Evolutionary conservation across 2,113 vertebrate species (phyloP).

Genomic region (Megaleporinus macrocephalus): DNA sequence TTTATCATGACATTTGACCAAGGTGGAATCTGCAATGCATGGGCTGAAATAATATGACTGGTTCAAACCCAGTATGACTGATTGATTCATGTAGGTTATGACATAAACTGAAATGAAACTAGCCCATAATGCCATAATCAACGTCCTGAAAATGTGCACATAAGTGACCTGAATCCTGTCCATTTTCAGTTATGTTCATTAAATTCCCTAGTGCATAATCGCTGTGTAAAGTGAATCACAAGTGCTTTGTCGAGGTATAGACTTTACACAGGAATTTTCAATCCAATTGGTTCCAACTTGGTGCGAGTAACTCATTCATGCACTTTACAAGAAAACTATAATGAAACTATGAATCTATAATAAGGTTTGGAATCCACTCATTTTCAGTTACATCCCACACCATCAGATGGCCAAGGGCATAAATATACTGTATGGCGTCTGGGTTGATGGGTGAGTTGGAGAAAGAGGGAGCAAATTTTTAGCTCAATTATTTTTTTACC

Average conservation of each 20-base stretch:
- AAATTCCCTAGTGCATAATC: too few relatives aligned
- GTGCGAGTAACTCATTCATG: conserved; percentile 24
- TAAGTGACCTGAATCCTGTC: neutral
- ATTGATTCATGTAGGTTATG: too few relatives aligned
- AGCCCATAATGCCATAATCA: too few relatives aligned
- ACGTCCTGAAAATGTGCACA: too few relatives aligned
- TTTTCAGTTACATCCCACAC: neutral
- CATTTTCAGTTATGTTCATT: too few relatives aligned
- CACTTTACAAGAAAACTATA: conserved; percentile 21
- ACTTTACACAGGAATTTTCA: neutral
- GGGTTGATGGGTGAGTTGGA: neutral
- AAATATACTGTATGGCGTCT: neutral
- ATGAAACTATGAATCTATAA: neutral
- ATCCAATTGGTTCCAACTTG: conserved; percentile 23
- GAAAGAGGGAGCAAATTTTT: neutral
- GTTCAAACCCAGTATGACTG: too few relatives aligned
- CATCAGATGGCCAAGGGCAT: neutral
- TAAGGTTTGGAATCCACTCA: neutral
- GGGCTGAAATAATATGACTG: too few relatives aligned
- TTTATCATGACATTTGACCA: too few relatives aligned
- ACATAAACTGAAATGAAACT: too few relatives aligned
- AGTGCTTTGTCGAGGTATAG: neutral
- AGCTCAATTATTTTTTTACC: neutral
- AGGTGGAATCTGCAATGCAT: too few relatives aligned
- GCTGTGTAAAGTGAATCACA: neutral